Percentiles rank a stretch among this genome's conserved stretches.
Conservation (phyloP, 2,888 invertebrate species). For the Cosmia pyralina region DNA sequence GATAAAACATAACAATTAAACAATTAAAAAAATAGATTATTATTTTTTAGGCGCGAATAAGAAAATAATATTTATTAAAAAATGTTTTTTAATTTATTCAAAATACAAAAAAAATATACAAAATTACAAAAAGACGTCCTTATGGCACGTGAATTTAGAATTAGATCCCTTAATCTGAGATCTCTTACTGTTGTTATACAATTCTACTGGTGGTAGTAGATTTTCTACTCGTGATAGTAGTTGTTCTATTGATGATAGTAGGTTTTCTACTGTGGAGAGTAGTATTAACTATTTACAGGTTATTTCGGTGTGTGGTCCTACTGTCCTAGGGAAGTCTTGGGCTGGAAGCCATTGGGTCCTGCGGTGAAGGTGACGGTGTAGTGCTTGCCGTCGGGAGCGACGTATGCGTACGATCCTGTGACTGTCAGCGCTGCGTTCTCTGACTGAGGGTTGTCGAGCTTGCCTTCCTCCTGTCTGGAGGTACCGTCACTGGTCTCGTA, state of each 20-base stretch:
- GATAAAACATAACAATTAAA: neutral
- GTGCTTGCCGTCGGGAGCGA: constrained; percentile 92
- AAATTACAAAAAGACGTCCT: constrained; percentile 77
- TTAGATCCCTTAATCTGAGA: constrained; percentile 76
- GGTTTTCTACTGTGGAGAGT: constrained; percentile 28
- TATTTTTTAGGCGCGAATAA: neutral
- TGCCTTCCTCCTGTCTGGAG: constrained; percentile 91
- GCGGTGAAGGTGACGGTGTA: constrained; percentile 92
- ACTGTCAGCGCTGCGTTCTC: constrained; percentile 92
- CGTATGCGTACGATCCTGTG: constrained; percentile 91
- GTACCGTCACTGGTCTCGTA: constrained; percentile 93
- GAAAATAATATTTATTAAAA: constrained; percentile 23
- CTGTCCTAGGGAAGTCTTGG: constrained; percentile 88
- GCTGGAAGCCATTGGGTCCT: constrained; percentile 91
- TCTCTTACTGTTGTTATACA: constrained; percentile 65
- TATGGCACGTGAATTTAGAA: constrained; percentile 86
- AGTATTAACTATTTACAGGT: constrained; percentile 70
- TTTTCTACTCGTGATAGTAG: constrained; percentile 19
- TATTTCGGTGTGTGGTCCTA: constrained; percentile 54
- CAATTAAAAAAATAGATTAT: neutral
- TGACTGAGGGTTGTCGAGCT: constrained; percentile 91
- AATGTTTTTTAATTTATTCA: constrained; percentile 56
- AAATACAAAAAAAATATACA: constrained; percentile 72
- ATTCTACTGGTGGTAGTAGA: constrained; percentile 39
- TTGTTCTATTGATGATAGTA: constrained; percentile 19